Base-by-base conservation (phyloP, 2,113 vertebrate genomes). In the Oreochromis spilurus region DNA sequence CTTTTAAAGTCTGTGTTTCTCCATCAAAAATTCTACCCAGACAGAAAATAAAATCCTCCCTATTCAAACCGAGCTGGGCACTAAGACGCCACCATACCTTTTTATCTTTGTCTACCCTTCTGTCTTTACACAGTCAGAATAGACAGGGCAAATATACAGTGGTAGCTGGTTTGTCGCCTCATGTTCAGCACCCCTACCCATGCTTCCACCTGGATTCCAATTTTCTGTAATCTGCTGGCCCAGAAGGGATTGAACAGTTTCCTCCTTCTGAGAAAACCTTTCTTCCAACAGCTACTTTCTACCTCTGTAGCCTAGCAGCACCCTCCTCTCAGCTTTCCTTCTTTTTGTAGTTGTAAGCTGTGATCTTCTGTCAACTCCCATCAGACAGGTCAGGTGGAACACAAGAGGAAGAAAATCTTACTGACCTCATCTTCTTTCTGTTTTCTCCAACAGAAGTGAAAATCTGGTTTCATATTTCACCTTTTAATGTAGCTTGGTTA, bases 291-390 rank as follows among this genome's bases (percentile, higher is more conserved):
- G 70, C 67, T 84, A 58, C 57, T 78, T 84, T 70, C 58, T 83
- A 55, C 79, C 81, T 85, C 67, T 72, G 55, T 9, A 52, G 50
- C 62, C 62, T 55, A 80, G 81, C 75, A 40, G 53, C 72, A 2
- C 67, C 12, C 2, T 34, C 14, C 52, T 70, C 83, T 84, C 26
- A 12, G 38, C 48, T 78, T 43, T 1, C 24, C 38, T 54, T 50
- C 83, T 81, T 88, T 84, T 81, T 91, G 34, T 62, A 65, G 86
- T 81, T 84, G 84, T 78, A 82, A 50, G 85, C 91, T 92, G 87
- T 91, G 93, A 93, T 93, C 91, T 82, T 21, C 88, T 45, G 89
- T 94, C 93, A 84, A 6, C 82, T 92, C 87, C 84, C 83, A 93
- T 94, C 90, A 92, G 85, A 40, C 55, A 53, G 85, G 82, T 94